A percentile compares a stretch with the other conserved stretches of the same genome.
phyloP scores from a whole-genome alignment of 2,113 vertebrate species.

The Maccullochella peelii region DNA sequence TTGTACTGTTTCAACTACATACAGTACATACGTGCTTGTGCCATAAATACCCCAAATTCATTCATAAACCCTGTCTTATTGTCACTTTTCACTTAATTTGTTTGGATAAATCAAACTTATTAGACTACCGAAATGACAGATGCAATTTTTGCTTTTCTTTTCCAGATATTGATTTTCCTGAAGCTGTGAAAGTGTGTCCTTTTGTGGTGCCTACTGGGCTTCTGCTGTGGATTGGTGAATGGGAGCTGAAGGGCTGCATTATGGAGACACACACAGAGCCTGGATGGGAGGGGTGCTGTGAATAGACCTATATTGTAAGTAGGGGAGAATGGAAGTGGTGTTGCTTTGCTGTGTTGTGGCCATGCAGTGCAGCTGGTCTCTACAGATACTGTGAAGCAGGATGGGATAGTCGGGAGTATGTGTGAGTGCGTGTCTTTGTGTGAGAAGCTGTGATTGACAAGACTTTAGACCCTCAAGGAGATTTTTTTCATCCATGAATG shows the following conservation, averaged over 20 bases:
- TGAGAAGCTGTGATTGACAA: constrained; percentile 40
- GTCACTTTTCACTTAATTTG: not conserved
- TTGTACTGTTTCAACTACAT: too few species aligned
- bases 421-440: not conserved
- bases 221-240: constrained; percentile 55
- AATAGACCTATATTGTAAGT: constrained; percentile 62
- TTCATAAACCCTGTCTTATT: not conserved
- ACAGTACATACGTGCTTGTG: too few species aligned
- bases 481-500: constrained; percentile 26
- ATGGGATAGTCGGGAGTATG: not conserved
- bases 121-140: not conserved
- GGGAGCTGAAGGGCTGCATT: constrained; percentile 51
- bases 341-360: constrained; percentile 41
- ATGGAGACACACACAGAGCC: constrained; percentile 28
- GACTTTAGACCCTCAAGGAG: not conserved
- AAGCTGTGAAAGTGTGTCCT: not conserved
- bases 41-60: not conserved
- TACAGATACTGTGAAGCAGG: constrained; percentile 39
- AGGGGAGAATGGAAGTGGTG: constrained; percentile 39
- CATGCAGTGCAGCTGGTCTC: constrained; percentile 55
- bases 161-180: constrained; percentile 24
- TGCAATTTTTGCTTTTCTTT: constrained; percentile 5
- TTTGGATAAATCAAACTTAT: not conserved
- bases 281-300: constrained; percentile 38
- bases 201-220: constrained; percentile 17